Percentiles rank a stretch among this genome's conserved stretches.
phyloP scores from a whole-genome alignment of 2,113 vertebrate species.

The Platysternon megacephalum region DNA sequence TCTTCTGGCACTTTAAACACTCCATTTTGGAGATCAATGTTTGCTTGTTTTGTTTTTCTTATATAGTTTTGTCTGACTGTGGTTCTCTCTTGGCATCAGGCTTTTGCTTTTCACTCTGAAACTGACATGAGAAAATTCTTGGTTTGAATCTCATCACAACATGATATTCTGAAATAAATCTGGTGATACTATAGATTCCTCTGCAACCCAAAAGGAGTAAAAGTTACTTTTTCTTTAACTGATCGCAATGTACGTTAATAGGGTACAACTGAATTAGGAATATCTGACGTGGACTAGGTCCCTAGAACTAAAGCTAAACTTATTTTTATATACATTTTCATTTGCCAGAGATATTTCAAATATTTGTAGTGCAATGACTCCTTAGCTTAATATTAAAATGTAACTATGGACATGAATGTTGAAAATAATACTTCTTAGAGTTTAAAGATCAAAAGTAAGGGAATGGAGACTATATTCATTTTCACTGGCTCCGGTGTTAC shows the following conservation, averaged over 20 bases:
- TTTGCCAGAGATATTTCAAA: not conserved
- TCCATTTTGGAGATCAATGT: not conserved
- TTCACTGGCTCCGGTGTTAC: not conserved
- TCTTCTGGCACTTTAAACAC: not conserved
- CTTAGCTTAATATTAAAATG: not conserved
- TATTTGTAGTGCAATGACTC: not conserved
- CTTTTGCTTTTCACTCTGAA: not conserved
- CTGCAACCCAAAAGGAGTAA: not conserved
- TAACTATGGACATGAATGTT: accelerated
- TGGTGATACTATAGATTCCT: accelerated
- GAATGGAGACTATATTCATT: not conserved
- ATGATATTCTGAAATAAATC: not conserved
- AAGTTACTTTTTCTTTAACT: not conserved
- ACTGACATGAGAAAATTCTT: not conserved
- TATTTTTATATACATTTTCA: not conserved
- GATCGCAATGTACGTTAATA: not conserved
- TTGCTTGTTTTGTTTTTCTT: accelerated
- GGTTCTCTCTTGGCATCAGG: not conserved
- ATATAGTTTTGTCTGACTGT: not conserved
- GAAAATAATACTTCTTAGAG: not conserved
- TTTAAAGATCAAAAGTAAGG: not conserved
- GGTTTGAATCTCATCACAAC: not conserved
- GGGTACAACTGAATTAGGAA: not conserved
- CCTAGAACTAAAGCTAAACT: not conserved
- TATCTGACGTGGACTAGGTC: not conserved